Conservation (phyloP, 2,113 vertebrate species). For the Galbula dea region DNA sequence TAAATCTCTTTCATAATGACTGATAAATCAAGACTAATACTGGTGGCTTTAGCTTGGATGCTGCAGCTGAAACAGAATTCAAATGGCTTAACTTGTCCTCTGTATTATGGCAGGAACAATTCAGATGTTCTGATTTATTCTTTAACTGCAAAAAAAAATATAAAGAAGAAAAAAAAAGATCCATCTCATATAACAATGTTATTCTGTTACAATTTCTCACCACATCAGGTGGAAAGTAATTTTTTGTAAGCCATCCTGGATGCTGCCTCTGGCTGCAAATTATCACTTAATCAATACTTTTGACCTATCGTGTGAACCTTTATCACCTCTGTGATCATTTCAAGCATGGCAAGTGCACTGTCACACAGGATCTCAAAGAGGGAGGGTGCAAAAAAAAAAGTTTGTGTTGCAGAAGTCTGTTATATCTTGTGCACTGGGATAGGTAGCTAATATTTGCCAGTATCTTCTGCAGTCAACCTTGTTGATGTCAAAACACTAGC, state of each 20-base stretch:
- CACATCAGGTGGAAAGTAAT: background rate
- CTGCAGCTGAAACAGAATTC: background rate
- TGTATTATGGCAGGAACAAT: background rate
- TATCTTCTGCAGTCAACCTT: background rate
- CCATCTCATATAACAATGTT: background rate
- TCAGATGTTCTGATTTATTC: background rate
- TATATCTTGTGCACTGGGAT: background rate
- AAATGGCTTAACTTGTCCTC: background rate
- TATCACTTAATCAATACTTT: background rate
- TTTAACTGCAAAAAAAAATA: background rate
- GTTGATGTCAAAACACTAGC: background rate
- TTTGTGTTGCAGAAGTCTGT: background rate
- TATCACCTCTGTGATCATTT: background rate
- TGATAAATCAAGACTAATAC: background rate
- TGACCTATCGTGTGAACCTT: background rate
- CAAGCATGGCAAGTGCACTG: background rate
- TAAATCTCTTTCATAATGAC: background rate
- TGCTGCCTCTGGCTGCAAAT: background rate
- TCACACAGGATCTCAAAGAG: background rate
- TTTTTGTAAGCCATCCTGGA: background rate
- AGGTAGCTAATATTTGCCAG: background rate
- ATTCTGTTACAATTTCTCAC: background rate
- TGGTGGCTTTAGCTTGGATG: background rate
- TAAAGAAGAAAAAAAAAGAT: background rate
- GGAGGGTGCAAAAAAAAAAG: background rate